These are phyloP conservation scores for Halocynthia aurantium DNA, from an alignment of 23 tunicate species.

Conservation along the genomic window DNA sequence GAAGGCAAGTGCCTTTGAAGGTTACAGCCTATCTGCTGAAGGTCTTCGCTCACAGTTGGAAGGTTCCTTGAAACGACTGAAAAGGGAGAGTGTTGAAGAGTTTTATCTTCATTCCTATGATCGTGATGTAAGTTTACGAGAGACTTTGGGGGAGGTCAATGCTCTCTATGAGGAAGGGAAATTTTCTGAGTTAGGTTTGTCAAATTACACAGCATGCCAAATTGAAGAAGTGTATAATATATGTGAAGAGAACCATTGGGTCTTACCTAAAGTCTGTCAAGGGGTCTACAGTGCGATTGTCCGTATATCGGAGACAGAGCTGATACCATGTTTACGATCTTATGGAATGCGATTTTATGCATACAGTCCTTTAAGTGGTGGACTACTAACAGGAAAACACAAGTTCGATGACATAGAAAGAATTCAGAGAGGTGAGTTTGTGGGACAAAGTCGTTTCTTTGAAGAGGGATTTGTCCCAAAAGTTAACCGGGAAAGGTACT, in stretches of 20 bases:
- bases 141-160: constrained; percentile 49
- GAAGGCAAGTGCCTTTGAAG: constrained; percentile 67
- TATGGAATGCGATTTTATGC: constrained; percentile 61
- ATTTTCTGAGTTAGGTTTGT: constrained; percentile 65
- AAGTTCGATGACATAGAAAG: constrained; percentile 46
- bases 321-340: constrained; percentile 60
- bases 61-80: constrained; percentile 36
- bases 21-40: constrained; percentile 23
- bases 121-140: constrained; percentile 46
- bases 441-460: constrained; percentile 44
- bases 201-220: constrained; percentile 77
- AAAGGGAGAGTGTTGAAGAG: constrained; percentile 28
- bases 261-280: constrained; percentile 73
- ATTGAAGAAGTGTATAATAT: constrained; percentile 48
- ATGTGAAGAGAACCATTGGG: constrained; percentile 49
- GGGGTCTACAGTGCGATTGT: constrained; percentile 71
- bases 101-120: constrained; percentile 80
- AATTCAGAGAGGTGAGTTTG: constrained; percentile 8
- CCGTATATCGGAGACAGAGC: constrained; percentile 51
- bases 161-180: constrained; percentile 57
- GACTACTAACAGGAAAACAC: constrained; percentile 74
- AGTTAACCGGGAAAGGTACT: constrained; percentile 37
- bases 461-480: constrained; percentile 22
- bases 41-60: constrained; percentile 55
- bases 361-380: constrained; percentile 71